Evolutionary conservation across 1,140 invertebrate genomes (phyloP), one percentile per base, ranked within the genome.

Genomic region (Polypedilum vanderplanki): DNA sequence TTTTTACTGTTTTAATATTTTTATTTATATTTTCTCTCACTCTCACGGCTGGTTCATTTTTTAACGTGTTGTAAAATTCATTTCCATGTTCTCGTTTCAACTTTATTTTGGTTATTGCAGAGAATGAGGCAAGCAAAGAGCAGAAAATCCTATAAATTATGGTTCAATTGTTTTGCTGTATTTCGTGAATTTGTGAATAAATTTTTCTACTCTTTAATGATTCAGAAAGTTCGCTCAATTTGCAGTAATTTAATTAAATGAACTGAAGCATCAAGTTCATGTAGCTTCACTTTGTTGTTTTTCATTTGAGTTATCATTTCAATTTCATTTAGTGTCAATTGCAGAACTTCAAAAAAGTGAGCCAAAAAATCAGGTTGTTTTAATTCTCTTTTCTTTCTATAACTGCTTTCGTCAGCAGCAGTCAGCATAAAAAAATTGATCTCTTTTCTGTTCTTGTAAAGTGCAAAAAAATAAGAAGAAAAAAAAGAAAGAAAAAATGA

Each of bases 71-170:
- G 46, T 57, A 57, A 57, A 12, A n/a, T 57, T 12, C n/a, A 18
- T 9, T 18, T 70, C 18, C 65, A 70, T 70, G 17, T 33, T 33
- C 24, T 33, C 65, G 65, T 18, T 70, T 70, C 65, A 22, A 5
- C 5, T 33, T 33, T 33, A 33, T 33, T 33, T 33, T 5, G 24
- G 24, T 33, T 33, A 5, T n/a, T 33, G 24, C 24, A 33, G 24
- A 33, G 24, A 33, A 33, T 5, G 2, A 33, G 5, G 24, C 24
- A 33, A 33, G 24, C 24, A 70, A 70, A 70, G 65, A 18, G 65
- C 17, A 70, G 65, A 70, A 70, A 70, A 22, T 70, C 65, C 17
- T 70, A 70, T 70, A 70, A 70, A 70, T 18, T 70, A 70, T 70
- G 65, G 65, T 70, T 70, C 65, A 70, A 70, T 70, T 70, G 65